A percentile compares a stretch with the other conserved stretches of the same genome.
phyloP scores from a whole-genome alignment of 1,140 invertebrate species.

The Drosophila eugracilis region DNA sequence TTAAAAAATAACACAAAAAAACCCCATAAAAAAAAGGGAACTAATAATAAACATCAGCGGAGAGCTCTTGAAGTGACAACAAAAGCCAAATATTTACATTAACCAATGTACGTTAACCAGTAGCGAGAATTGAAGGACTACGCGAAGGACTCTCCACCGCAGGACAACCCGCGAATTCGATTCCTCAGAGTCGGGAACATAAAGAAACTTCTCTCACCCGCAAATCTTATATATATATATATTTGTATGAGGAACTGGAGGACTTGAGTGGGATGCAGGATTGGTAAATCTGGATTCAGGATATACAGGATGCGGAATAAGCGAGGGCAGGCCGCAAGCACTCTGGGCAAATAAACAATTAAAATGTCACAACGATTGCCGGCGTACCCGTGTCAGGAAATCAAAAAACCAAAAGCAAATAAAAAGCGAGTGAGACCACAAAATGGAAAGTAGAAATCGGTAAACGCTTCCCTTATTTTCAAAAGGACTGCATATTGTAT shows the following conservation, averaged over 20 bases:
- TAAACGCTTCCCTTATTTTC: conserved; percentile 52
- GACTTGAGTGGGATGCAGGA: conserved; percentile 53
- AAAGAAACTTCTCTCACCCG: conserved; percentile 56
- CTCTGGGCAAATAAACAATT: conserved; percentile 83
- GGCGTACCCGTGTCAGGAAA: conserved; percentile 77
- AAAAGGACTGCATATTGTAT: conserved; percentile 70
- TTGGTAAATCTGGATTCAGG: conserved; percentile 15
- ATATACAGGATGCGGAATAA: conserved; percentile 36
- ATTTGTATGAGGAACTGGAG: conserved; percentile 47
- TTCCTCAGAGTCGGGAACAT: conserved; percentile 30
- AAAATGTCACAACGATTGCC: conserved; percentile 84
- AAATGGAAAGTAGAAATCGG: conserved; percentile 63
- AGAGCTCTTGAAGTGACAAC: conserved; percentile 77
- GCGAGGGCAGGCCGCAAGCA: conserved; percentile 57
- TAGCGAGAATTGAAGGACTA: conserved; percentile 39
- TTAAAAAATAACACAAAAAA: conserved; percentile 14
- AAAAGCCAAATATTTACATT: conserved; percentile 78
- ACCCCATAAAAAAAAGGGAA: conserved; percentile 14
- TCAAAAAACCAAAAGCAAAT: conserved; percentile 68
- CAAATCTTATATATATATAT: conserved; percentile 64
- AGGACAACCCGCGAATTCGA: conserved; percentile 19
- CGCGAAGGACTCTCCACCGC: conserved; percentile 45
- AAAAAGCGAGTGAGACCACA: conserved; percentile 44
- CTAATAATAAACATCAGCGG: conserved; percentile 60
- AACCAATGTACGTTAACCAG: conserved; percentile 42